Evolutionary conservation across 2,797 vertebrate genomes (phyloP), one percentile per base, ranked within the genome.

Genomic region (Eremophila alpestris): DNA sequence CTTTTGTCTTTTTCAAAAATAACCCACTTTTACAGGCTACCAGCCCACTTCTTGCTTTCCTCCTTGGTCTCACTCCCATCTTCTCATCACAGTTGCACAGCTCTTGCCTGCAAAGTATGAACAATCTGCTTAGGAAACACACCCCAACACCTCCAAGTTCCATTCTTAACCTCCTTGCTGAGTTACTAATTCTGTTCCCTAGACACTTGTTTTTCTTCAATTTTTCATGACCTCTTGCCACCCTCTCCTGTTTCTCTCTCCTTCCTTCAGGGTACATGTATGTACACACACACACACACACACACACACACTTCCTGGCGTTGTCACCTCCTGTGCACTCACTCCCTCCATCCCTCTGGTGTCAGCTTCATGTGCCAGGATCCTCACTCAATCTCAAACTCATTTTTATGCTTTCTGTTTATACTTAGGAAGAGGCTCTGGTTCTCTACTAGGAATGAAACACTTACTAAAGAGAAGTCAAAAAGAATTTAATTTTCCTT

Each of bases 251-350:
- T 59, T 81, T 65, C 10, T 49, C 30, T 63, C 40, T 65, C 22
- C 17, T 91, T 46, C 51, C 40, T 87, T 81, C 62, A 22, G 5
- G 56, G 15, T 41, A 38, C 0, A 2, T 40, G 23, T 13, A 9
- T 0, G 1, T 10, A 36, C 15, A 48, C 17, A 29, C 7, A 70
- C 1, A 46, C 40, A 27, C 49, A 51, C 26, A 16, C 4, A 48
- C 14, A n/a, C 21, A 22, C 7, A 49, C n/a, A 43, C 1, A 24
- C 62, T 40, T 78, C 55, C 49, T 27, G 15, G n/a, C 87, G 8
- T 1, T 74, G 58, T 30, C 41, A 60, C 26, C 18, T 55, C 18
- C 34, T 55, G 20, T n/a, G 56, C 38, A 11, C 11, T 69, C 30
- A 60, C 49, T 21, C 13, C 17, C n/a, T 69, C 52, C 36, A 73